A percentile compares a stretch with the other conserved stretches of the same genome.
Evolutionary conservation across 2,113 vertebrate species (phyloP).

Genomic region (Chionodraco myersi): DNA sequence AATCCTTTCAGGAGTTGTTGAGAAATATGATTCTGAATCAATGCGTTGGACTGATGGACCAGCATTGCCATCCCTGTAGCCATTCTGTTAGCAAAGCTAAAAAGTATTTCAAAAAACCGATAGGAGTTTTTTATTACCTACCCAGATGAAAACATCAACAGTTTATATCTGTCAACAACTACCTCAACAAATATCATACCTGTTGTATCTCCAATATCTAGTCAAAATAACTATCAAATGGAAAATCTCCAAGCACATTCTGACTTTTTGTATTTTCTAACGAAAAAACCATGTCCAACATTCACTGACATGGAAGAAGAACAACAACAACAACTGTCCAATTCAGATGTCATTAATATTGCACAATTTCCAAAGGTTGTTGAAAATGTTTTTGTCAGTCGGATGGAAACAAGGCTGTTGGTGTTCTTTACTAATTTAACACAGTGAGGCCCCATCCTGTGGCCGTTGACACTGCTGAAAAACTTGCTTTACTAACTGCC

Average conservation of each 20-base stretch:
- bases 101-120: background rate
- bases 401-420: slow-evolving; percentile 42
- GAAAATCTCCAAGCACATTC: background rate
- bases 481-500: slow-evolving; percentile 19
- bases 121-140: background rate
- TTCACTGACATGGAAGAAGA: background rate
- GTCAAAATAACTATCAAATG: background rate
- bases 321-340: slow-evolving; percentile 4
- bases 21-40: background rate
- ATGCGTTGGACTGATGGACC: too few relatives aligned
- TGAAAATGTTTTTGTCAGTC: slow-evolving; percentile 44
- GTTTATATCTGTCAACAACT: background rate
- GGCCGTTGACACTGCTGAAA: slow-evolving; percentile 32
- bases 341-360: slow-evolving; percentile 33
- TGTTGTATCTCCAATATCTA: background rate
- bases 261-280: background rate
- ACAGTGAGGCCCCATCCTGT: slow-evolving; percentile 27
- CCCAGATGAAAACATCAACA: background rate
- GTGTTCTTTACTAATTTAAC: slow-evolving; percentile 45
- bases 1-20: background rate
- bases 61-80: background rate
- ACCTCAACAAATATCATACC: background rate
- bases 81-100: background rate
- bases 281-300: background rate
- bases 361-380: slow-evolving; percentile 26